Evolutionary conservation across 2,888 invertebrate genomes (phyloP).

Genomic region (Rhogogaster chlorosoma): DNA sequence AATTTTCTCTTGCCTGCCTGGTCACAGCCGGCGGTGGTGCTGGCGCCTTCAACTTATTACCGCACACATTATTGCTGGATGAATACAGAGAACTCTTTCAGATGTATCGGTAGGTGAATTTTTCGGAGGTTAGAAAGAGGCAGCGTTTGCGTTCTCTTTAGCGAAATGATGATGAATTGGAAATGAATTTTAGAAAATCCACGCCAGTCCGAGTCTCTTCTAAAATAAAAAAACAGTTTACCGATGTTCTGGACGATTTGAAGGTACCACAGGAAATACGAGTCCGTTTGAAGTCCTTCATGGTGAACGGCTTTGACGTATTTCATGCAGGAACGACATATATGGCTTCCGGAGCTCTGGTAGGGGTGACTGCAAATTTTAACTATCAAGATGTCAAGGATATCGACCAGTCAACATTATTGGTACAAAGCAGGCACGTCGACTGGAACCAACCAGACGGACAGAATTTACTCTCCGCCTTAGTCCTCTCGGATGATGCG

Average conservation of each 20-base stretch:
- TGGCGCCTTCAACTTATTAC: constrained; percentile 77
- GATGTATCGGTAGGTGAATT: constrained; percentile 81
- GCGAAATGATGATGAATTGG: constrained; percentile 33
- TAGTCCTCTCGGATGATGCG: constrained; percentile 88
- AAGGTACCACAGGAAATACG: constrained; percentile 79
- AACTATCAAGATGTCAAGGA: constrained; percentile 80
- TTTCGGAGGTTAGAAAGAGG: constrained; percentile 40
- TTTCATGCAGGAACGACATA: constrained; percentile 83
- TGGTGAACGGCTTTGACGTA: constrained; percentile 86
- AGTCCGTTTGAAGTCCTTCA: constrained; percentile 83
- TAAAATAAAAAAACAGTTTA: constrained; percentile 79
- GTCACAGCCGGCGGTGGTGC: neutral
- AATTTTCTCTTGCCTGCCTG: neutral
- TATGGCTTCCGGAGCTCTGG: constrained; percentile 81
- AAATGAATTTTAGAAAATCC: constrained; percentile 80
- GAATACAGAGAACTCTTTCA: constrained; percentile 83
- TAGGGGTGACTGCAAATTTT: constrained; percentile 89
- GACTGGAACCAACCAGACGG: constrained; percentile 85
- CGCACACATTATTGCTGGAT: constrained; percentile 82
- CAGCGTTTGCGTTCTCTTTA: constrained; percentile 11
- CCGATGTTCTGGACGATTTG: constrained; percentile 82
- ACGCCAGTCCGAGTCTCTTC: constrained; percentile 80
- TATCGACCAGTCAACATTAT: constrained; percentile 81
- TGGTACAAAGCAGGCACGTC: constrained; percentile 82
- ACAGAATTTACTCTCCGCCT: constrained; percentile 82